Evolutionary conservation across 2,888 invertebrate species (phyloP).

Genomic region (Standfussiana lucernea): DNA sequence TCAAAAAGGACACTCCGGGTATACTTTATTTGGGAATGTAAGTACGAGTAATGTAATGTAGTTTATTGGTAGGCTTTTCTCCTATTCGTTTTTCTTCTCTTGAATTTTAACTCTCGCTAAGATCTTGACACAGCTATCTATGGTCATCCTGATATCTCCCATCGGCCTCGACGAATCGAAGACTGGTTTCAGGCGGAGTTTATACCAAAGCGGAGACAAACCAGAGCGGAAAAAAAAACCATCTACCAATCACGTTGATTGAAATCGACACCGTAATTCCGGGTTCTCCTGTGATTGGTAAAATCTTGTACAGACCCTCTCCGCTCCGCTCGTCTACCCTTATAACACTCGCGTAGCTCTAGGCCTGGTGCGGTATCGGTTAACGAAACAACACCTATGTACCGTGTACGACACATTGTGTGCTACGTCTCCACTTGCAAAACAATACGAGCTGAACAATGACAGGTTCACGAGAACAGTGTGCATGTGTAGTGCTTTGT

Average conservation of each 20-base stretch:
- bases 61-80: not conserved
- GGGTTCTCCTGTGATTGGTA: not conserved
- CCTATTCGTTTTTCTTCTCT: not conserved
- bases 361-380: not conserved
- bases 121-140: not conserved
- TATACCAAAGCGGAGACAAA: not conserved
- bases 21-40: not conserved
- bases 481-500: conserved; percentile 27
- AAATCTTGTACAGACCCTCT: not conserved
- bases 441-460: conserved; percentile 53
- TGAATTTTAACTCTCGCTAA: not conserved
- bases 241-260: not conserved
- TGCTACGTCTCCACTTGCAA: conserved; percentile 36
- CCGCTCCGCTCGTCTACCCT: not conserved
- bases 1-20: not conserved
- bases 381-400: conserved; percentile 34
- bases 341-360: not conserved
- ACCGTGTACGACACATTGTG: conserved; percentile 32
- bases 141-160: no score
- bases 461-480: conserved; percentile 37
- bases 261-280: not conserved
- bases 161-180: not conserved
- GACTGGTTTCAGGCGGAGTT: not conserved
- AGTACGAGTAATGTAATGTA: no score
- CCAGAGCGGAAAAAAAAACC: not conserved